phyloP scores from a whole-genome alignment of 2,113 vertebrate genomes.

The Conger conger region DNA sequence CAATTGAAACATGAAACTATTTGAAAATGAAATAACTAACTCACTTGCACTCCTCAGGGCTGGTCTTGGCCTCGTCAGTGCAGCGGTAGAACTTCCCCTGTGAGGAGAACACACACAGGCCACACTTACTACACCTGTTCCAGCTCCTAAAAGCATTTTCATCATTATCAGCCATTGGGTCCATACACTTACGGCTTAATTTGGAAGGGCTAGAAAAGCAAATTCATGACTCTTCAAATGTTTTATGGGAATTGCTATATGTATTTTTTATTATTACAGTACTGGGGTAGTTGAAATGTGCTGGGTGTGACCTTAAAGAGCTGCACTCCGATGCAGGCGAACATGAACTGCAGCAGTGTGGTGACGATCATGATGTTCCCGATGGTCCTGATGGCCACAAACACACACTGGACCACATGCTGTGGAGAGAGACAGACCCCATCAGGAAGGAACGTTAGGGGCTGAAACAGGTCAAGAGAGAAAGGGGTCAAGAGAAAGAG shows the following conservation, averaged over 20 bases:
- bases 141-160: background rate
- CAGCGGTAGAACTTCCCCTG: conserved; percentile 98
- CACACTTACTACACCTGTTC: background rate
- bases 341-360: conserved; percentile 98
- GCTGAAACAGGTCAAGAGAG: background rate
- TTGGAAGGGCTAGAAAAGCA: background rate
- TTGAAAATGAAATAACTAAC: conserved; percentile 41
- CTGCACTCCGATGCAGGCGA: conserved; percentile 97
- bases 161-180: too few species aligned
- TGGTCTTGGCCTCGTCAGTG: conserved; percentile 92
- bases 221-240: background rate
- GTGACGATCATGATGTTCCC: conserved; percentile 99
- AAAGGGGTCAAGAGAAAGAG: background rate
- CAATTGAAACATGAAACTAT: background rate
- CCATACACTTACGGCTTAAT: background rate
- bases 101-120: conserved; percentile 40
- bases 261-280: background rate
- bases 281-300: background rate
- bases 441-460: background rate
- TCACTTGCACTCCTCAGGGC: conserved; percentile 89
- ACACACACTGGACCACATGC: conserved; percentile 98
- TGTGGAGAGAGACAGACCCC: conserved; percentile 54
- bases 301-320: conserved; percentile 90
- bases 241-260: too few species aligned
- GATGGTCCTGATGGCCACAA: conserved; percentile 97